phyloP scores from a whole-genome alignment of 92 coral and sea anemone species.

The Umimayanthus chanpuru region DNA sequence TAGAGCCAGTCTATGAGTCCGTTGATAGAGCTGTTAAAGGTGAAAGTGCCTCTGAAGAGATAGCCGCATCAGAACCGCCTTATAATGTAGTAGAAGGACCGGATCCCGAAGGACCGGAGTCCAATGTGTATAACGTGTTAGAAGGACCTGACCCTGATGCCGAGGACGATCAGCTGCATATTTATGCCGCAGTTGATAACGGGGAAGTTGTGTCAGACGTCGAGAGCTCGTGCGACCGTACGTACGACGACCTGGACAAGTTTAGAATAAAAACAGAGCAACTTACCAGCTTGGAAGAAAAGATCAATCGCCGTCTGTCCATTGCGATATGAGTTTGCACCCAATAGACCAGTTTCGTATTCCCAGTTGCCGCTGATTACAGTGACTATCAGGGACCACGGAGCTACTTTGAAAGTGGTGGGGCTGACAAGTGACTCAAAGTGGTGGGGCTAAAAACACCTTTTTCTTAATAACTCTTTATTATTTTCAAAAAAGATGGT shows the following conservation, averaged over 20 bases:
- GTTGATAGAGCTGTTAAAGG: not conserved
- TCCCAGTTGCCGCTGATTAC: no score
- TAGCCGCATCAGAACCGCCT: not conserved
- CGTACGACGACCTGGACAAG: not conserved
- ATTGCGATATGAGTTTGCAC: not conserved
- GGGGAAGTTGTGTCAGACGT: not conserved
- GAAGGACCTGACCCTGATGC: not conserved
- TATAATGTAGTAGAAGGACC: slow-evolving; percentile 10
- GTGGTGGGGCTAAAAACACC: no score
- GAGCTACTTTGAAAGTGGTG: no score
- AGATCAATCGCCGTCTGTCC: not conserved
- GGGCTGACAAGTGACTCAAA: no score
- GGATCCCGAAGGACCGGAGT: not conserved
- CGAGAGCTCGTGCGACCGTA: not conserved
- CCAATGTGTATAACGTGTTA: not conserved
- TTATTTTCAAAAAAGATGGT: no score
- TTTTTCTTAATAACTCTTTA: no score
- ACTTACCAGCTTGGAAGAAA: not conserved
- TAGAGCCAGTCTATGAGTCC: not conserved
- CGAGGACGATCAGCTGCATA: not conserved
- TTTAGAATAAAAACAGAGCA: not conserved
- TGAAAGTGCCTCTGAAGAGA: not conserved
- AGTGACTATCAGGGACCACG: no score
- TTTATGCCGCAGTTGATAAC: not conserved
- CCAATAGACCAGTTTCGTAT: no score